phyloP scores from a whole-genome alignment of 1,140 invertebrate species.

The Zaprionus camerounensis region DNA sequence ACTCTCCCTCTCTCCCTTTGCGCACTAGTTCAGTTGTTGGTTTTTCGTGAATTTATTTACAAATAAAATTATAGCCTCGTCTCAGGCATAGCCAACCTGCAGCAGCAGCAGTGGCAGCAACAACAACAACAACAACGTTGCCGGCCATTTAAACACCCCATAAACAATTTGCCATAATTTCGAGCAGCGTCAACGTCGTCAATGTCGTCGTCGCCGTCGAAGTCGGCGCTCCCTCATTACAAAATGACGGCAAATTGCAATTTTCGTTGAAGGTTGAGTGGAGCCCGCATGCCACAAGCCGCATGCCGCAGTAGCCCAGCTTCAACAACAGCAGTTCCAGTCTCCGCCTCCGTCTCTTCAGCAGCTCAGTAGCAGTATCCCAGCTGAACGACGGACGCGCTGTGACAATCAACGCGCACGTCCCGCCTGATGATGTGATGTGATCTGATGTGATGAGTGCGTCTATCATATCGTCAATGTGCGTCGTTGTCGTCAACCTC shows the following conservation, averaged over 20 bases:
- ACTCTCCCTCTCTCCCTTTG: neutral
- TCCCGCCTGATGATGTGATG: conserved; percentile 77
- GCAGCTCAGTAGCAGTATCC: conserved; percentile 51
- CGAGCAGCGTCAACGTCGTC: conserved; percentile 51
- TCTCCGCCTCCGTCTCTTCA: conserved; percentile 5
- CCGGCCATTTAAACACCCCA: conserved; percentile 78
- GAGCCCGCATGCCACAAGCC: conserved; percentile 65
- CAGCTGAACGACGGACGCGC: conserved; percentile 43
- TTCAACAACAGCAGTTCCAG: conserved; percentile 21
- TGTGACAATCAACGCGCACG: conserved; percentile 81
- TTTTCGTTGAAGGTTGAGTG: conserved; percentile 66
- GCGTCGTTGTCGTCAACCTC: conserved; percentile 51
- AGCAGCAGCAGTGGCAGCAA: conserved; percentile 20
- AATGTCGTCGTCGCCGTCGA: conserved; percentile 42
- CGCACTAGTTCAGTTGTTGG: conserved; percentile 56
- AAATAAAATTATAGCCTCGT: conserved; percentile 79
- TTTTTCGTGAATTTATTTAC: conserved; percentile 82
- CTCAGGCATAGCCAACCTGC: conserved; percentile 46
- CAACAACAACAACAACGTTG: conserved; percentile 27
- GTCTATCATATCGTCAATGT: conserved; percentile 82
- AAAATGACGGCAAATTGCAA: conserved; percentile 83
- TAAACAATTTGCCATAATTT: conserved; percentile 82
- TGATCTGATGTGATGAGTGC: conserved; percentile 82
- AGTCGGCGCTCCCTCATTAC: conserved; percentile 76
- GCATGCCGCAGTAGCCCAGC: conserved; percentile 17